Percentiles rank a stretch among this genome's conserved stretches.
phyloP scores from a whole-genome alignment of 2,888 invertebrate species.

The Melinopterus prodromus region DNA sequence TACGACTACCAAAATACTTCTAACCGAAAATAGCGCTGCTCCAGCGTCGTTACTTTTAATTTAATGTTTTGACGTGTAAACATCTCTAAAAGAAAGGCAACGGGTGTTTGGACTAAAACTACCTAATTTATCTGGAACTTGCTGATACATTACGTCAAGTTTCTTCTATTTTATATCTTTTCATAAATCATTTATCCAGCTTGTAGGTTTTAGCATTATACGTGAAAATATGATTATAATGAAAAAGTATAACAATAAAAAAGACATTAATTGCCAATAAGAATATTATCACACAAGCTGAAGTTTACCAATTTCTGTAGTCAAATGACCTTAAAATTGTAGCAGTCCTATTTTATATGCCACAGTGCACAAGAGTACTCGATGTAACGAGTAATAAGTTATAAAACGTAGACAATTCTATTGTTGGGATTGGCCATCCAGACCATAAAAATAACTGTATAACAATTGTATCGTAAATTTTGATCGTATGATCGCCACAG shows the following conservation, averaged over 20 bases:
- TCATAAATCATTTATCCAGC: too few species aligned
- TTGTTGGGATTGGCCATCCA: constrained; percentile 36
- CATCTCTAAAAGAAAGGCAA: neutral
- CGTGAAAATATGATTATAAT: too few species aligned
- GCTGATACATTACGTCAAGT: too few species aligned
- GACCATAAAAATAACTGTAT: constrained; percentile 33
- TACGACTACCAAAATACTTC: neutral
- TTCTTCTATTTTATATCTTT: too few species aligned
- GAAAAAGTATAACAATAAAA: neutral
- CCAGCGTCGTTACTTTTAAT: neutral
- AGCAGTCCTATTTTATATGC: neutral
- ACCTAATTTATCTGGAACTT: too few species aligned
- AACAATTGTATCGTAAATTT: constrained; percentile 37
- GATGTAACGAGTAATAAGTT: neutral
- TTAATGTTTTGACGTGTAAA: neutral
- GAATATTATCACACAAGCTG: neutral
- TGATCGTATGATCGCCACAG: constrained; percentile 36
- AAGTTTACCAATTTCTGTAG: neutral
- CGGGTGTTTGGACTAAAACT: too few species aligned
- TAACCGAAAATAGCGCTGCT: neutral
- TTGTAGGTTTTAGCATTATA: too few species aligned
- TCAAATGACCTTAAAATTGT: neutral
- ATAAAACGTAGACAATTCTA: constrained; percentile 33
- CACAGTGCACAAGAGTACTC: neutral
- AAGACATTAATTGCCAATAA: neutral